Percentiles rank a stretch among this genome's conserved stretches.
These are phyloP conservation scores for Triops cancriformis DNA, from an alignment of 1,140 invertebrate genomes.

Conservation along the genomic window DNA sequence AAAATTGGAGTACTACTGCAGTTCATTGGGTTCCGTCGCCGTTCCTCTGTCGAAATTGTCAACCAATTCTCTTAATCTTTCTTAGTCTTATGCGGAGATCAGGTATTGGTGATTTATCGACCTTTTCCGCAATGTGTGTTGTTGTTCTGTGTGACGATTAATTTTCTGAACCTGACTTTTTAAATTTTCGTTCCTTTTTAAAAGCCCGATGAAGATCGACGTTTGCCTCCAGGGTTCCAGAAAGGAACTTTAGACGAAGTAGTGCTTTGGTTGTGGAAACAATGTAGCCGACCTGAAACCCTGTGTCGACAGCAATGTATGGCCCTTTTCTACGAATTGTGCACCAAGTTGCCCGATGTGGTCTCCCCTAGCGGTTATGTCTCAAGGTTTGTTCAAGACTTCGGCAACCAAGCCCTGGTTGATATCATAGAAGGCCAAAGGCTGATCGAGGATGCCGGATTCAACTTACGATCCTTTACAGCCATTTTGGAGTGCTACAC, in stretches of 20 bases:
- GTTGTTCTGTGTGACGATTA: no score
- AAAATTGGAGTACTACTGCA: no score
- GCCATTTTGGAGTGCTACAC: background rate
- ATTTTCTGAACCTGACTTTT: slow-evolving; percentile 2
- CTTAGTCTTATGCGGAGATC: no score
- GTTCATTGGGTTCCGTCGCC: no score
- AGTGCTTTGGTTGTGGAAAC: background rate
- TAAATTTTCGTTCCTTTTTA: background rate
- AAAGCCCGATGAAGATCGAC: background rate
- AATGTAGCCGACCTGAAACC: background rate
- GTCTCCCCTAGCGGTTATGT: background rate
- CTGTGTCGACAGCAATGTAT: slow-evolving; percentile 15
- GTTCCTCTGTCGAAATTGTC: no score
- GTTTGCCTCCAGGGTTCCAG: background rate
- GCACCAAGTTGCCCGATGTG: background rate
- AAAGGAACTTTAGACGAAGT: slow-evolving; percentile 23
- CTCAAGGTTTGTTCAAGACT: background rate
- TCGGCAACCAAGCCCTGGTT: background rate
- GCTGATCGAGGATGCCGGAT: background rate
- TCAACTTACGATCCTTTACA: background rate
- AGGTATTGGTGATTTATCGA: no score
- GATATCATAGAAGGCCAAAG: background rate
- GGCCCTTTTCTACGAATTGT: background rate
- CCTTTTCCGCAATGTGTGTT: no score
- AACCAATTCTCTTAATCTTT: no score